phyloP scores from a whole-genome alignment of 1,140 invertebrate species.

The Cyphomyrmex costatus region DNA sequence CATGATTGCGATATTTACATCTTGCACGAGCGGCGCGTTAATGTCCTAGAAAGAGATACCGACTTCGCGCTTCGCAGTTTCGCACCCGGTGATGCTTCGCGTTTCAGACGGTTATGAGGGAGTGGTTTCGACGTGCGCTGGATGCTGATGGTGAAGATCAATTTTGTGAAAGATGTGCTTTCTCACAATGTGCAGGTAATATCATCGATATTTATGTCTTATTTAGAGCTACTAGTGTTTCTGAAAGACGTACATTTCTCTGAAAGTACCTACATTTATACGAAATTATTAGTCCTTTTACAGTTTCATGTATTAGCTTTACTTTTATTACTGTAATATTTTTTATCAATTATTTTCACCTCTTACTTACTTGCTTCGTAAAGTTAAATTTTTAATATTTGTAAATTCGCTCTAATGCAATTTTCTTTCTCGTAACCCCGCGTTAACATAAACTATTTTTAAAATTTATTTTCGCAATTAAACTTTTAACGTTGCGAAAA shows the following conservation, averaged over 20 bases:
- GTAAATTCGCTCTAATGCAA: not conserved
- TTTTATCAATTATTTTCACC: not conserved
- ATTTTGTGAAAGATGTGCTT: conserved; percentile 34
- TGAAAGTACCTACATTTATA: not conserved
- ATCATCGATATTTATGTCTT: conserved; percentile 32
- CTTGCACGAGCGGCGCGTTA: conserved; percentile 44
- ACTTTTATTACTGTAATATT: not conserved
- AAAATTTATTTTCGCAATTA: not conserved
- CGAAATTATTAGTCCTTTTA: not conserved
- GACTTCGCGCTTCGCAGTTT: conserved; percentile 3
- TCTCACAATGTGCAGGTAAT: not conserved
- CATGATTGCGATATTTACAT: conserved; percentile 56
- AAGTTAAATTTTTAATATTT: not conserved
- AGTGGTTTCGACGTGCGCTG: conserved; percentile 11
- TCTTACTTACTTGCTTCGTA: not conserved
- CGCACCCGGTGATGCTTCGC: conserved; percentile 17
- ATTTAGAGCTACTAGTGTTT: conserved; percentile 10
- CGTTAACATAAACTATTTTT: not conserved
- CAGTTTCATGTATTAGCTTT: not conserved
- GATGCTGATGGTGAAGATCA: conserved; percentile 30
- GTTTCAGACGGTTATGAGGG: not conserved
- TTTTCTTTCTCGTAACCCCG: not conserved
- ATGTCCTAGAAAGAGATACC: conserved; percentile 53
- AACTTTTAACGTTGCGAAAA: not conserved
- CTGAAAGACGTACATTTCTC: not conserved